Evolutionary conservation across 1,140 invertebrate genomes (phyloP).

Genomic region (Coptotermes formosanus): DNA sequence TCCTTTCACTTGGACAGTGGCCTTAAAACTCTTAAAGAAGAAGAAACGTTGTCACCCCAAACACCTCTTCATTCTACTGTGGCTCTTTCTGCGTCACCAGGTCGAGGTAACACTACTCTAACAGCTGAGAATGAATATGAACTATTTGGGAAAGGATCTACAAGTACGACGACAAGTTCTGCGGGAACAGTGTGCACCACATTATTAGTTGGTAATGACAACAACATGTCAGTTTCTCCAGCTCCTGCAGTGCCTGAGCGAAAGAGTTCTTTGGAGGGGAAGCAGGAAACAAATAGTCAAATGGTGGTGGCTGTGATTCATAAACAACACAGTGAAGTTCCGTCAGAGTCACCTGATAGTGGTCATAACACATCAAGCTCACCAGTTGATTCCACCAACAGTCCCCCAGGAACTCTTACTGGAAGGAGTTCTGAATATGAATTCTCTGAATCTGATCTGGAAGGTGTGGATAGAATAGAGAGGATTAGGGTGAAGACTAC

Average conservation of each 20-base stretch:
- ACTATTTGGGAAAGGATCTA: conserved; percentile 82
- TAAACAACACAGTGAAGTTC: conserved; percentile 55
- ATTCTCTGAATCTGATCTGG: conserved; percentile 78
- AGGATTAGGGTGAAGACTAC: conserved; percentile 81
- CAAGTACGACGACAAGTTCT: conserved; percentile 85
- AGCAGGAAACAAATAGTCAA: conserved; percentile 51
- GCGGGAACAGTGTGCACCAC: conserved; percentile 85
- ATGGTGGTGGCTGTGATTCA: conserved; percentile 54
- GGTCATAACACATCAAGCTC: conserved; percentile 79
- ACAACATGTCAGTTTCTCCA: conserved; percentile 55
- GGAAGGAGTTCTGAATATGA: conserved; percentile 67
- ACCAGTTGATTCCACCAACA: conserved; percentile 70
- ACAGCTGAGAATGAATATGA: conserved; percentile 82
- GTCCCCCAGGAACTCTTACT: conserved; percentile 55
- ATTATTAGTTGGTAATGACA: conserved; percentile 57
- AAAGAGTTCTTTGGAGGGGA: conserved; percentile 40
- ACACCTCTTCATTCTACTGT: conserved; percentile 63
- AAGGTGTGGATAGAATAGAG: conserved; percentile 80
- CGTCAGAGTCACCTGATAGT: conserved; percentile 66
- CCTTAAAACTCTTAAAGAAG: conserved; percentile 78
- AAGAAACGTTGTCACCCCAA: conserved; percentile 59
- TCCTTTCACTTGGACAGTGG: conserved; percentile 96
- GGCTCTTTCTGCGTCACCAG: conserved; percentile 50
- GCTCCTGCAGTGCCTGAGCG: conserved; percentile 44
- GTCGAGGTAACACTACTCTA: conserved; percentile 38